Conservation (phyloP, 2,797 vertebrate species). For the Microchirus variegatus region DNA sequence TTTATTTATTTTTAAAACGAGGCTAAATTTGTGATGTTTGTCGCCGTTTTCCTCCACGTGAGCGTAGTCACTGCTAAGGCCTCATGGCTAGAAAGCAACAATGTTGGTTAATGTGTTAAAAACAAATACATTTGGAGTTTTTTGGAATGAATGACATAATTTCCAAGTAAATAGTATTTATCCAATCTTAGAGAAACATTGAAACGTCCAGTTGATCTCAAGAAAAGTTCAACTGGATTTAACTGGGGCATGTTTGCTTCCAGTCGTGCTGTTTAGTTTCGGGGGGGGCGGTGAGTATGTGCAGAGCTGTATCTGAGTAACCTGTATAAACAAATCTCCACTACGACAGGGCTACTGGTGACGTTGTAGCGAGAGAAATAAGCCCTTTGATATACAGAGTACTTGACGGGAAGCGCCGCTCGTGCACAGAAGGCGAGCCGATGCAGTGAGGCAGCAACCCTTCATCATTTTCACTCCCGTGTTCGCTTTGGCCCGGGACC, state of each 20-base stretch:
- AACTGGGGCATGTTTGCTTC: too few relatives aligned
- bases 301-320: slow-evolving; percentile 32
- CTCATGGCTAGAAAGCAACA: slow-evolving; percentile 55
- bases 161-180: too few relatives aligned
- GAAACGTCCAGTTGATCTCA: too few relatives aligned
- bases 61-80: slow-evolving; percentile 66
- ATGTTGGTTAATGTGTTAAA: slow-evolving; percentile 15
- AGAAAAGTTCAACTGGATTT: too few relatives aligned
- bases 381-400: slow-evolving; percentile 50
- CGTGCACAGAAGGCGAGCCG: slow-evolving; percentile 47
- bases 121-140: too few relatives aligned
- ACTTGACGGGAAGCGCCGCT: slow-evolving; percentile 30
- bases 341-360: slow-evolving; percentile 51
- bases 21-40: slow-evolving; percentile 14
- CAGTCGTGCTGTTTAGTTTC: too few relatives aligned
- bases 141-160: too few relatives aligned
- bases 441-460: background rate
- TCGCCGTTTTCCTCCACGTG: slow-evolving; percentile 22
- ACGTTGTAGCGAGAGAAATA: slow-evolving; percentile 40
- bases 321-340: slow-evolving; percentile 37
- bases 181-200: too few relatives aligned
- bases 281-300: slow-evolving; percentile 19
- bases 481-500: slow-evolving; percentile 53
- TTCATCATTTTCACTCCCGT: slow-evolving; percentile 31
- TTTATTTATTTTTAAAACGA: background rate